Evolutionary conservation across 2,797 vertebrate genomes (phyloP).

Genomic region (Lepus townsendii): DNA sequence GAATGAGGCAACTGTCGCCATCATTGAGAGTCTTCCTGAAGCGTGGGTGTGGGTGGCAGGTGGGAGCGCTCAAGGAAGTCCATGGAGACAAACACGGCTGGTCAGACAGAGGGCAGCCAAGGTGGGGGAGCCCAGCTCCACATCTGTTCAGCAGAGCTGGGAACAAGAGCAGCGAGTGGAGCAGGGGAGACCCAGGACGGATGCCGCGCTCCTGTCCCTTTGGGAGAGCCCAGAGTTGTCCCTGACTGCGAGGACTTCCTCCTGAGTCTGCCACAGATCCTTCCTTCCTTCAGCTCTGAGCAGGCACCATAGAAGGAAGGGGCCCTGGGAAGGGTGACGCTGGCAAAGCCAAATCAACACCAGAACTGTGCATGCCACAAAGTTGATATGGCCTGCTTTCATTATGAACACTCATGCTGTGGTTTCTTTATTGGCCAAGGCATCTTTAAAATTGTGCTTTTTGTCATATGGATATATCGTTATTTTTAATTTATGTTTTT

Average conservation of each 20-base stretch:
- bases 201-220: fast-evolving
- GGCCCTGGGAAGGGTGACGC: neutral
- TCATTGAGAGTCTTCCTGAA: neutral
- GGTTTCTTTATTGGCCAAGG: neutral
- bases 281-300: neutral
- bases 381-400: neutral
- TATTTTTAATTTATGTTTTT: neutral
- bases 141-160: neutral
- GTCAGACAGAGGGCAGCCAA: neutral
- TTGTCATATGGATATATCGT: neutral
- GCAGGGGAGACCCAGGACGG: fast-evolving
- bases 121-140: fast-evolving
- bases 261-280: neutral
- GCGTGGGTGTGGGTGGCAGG: neutral
- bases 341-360: neutral
- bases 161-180: neutral
- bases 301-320: neutral
- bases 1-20: neutral
- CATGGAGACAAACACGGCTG: neutral
- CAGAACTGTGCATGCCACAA: fast-evolving
- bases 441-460: neutral
- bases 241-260: neutral
- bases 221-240: fast-evolving
- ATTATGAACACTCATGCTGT: neutral
- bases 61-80: neutral